These are phyloP conservation scores for Gallinago jamesoni DNA, from an alignment of 2,113 vertebrate genomes.

Conservation along the genomic window DNA sequence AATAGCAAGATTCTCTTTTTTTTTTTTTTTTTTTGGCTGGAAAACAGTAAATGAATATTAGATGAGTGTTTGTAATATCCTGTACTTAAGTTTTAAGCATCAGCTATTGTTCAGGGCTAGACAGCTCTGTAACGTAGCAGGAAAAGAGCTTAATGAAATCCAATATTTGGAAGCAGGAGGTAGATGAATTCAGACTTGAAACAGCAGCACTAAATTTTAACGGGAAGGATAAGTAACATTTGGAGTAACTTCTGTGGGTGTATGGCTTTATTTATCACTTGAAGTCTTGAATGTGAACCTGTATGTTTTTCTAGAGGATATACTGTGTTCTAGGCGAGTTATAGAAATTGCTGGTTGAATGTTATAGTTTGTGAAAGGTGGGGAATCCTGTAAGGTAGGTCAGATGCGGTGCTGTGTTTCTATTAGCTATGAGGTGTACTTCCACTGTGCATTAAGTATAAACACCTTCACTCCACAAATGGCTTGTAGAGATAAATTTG, in stretches of 20 bases:
- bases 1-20: neutral
- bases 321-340: neutral
- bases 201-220: neutral
- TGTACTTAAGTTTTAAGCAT: conserved; percentile 67
- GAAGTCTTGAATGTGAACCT: neutral
- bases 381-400: neutral
- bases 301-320: neutral
- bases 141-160: conserved; percentile 59
- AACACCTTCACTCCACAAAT: neutral
- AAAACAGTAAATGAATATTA: conserved; percentile 60
- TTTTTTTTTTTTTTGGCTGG: conserved; percentile 9
- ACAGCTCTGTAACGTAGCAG: conserved; percentile 14
- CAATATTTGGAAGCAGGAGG: conserved; percentile 50
- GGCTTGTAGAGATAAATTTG: neutral
- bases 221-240: conserved; percentile 3
- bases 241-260: neutral
- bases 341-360: neutral
- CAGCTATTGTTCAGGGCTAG: conserved; percentile 54
- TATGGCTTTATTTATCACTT: neutral
- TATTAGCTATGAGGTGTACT: neutral
- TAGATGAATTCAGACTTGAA: conserved; percentile 54
- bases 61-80: conserved; percentile 60
- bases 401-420: neutral
- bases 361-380: neutral
- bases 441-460: neutral